Base-by-base conservation (phyloP, 2,113 vertebrate genomes). In the Mystacornis crossleyi region DNA sequence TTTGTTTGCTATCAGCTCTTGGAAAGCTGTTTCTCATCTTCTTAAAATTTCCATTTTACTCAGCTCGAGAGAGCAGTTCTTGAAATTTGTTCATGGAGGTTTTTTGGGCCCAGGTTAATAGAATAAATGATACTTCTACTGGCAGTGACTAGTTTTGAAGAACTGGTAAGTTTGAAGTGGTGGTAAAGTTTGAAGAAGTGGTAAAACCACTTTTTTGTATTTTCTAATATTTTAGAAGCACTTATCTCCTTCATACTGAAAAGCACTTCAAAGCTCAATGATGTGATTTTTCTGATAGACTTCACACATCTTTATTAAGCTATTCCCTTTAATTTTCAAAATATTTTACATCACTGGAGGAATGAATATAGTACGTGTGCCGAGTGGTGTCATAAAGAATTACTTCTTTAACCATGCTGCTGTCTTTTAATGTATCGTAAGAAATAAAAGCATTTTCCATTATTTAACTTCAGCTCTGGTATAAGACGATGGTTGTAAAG, bases 11-110 rank as follows among this genome's bases (percentile, higher is more conserved):
- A 3, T 94, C 72, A 36, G 55, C 58, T 89, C 54, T 67, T 62
- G n/a, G 40, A 72, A 86, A 13, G 54, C 87, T 80, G n/a, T 43
- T 86, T 73, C 70, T 78, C 38, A 28, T 86, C 87, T 84, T 70
- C 55, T 92, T 90, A 48, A 42, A 77, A 42, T 94, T 95, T 95
- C 75, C 65, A n/a, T 62, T 93, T 95, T 94, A 31, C 58, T 77
- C 61, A 42, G 6, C 33, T 18, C 1, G 5, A 6, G n/a, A 86
- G 29, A 71, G 14, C 23, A 36, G 8, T 38, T 78, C 51, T 58
- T 70, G 54, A 42, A 62, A 48, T 69, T 72, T 45, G 19, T 26
- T 36, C 17, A 2, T 50, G 24, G 72, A 55, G 29, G 9, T 11
- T 77, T 95, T 88, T 69, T 2, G 2, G 29, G 11, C n/a, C n/a